Evolutionary conservation across 2,797 vertebrate genomes (phyloP).

Genomic region (Enteromius viviparus): DNA sequence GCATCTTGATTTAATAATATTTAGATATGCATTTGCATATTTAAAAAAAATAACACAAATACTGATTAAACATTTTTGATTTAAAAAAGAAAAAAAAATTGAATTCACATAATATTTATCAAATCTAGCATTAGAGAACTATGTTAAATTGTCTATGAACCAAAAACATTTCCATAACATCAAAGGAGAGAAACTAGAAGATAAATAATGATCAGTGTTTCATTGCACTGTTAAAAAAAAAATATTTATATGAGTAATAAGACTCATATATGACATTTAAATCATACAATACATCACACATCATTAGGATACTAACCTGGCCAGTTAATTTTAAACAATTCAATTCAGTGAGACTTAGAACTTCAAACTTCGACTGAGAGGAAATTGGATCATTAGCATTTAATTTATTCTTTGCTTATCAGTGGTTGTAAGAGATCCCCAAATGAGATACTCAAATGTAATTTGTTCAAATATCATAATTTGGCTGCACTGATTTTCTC

Average conservation of each 20-base stretch:
- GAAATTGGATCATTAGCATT: background rate
- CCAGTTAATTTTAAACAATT: background rate
- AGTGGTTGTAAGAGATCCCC: background rate
- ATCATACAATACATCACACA: background rate
- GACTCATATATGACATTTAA: background rate
- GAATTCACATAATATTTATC: background rate
- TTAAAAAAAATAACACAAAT: background rate
- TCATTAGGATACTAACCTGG: background rate
- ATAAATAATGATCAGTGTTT: background rate
- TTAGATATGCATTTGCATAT: background rate
- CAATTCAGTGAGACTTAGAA: background rate
- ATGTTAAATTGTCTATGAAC: background rate
- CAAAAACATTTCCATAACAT: background rate
- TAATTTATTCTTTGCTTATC: constrained; percentile 9
- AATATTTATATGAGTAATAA: background rate
- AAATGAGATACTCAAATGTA: background rate
- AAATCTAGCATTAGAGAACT: background rate
- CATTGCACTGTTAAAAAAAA: background rate
- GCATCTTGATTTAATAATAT: background rate
- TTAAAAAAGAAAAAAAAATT: background rate
- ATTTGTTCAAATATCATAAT: constrained; percentile 5
- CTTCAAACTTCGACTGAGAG: background rate
- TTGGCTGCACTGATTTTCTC: constrained; percentile 11
- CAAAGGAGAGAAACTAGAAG: background rate
- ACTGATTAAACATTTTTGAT: background rate